Conservation (phyloP, 35 echinoderm and acorn worm species). For the Patiria miniata region DNA sequence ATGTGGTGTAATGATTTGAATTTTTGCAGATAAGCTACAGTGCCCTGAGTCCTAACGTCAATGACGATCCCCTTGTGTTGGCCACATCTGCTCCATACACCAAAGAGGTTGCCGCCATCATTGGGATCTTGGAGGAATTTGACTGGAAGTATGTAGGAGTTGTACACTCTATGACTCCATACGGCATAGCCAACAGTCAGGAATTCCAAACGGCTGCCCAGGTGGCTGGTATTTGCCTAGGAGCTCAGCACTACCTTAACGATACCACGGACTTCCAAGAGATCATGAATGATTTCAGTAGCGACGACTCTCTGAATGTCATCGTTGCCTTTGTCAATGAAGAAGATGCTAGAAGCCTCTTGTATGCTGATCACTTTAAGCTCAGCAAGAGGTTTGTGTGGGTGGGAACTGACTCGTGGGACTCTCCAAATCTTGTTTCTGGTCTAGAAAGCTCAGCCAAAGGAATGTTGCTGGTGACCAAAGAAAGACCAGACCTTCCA, state of each 20-base stretch:
- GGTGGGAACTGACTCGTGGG: slow-evolving; percentile 32
- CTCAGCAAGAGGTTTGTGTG: background rate
- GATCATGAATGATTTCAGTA: slow-evolving; percentile 4
- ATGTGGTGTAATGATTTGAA: no score
- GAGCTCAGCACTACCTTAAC: background rate
- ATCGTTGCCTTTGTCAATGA: slow-evolving; percentile 28
- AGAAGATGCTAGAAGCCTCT: background rate
- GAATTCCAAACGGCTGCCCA: slow-evolving; percentile 16
- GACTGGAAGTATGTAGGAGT: slow-evolving; percentile 47
- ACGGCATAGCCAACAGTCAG: slow-evolving; percentile 4
- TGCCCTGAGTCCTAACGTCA: background rate
- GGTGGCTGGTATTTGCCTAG: slow-evolving; percentile 27
- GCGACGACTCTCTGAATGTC: background rate
- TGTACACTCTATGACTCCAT: slow-evolving; percentile 29
- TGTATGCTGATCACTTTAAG: background rate
- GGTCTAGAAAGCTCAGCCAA: background rate
- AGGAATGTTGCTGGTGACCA: slow-evolving; percentile 18
- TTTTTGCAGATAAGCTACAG: slow-evolving; percentile 11
- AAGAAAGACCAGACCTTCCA: background rate
- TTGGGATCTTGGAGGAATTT: background rate
- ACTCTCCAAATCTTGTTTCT: background rate
- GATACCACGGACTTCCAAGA: slow-evolving; percentile 1
- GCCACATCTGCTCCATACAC: slow-evolving; percentile 27
- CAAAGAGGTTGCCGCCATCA: slow-evolving; percentile 14
- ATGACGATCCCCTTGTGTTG: background rate